These are phyloP conservation scores for Leptocoma aspasia DNA, from an alignment of 2,113 vertebrate genomes.

Conservation along the genomic window DNA sequence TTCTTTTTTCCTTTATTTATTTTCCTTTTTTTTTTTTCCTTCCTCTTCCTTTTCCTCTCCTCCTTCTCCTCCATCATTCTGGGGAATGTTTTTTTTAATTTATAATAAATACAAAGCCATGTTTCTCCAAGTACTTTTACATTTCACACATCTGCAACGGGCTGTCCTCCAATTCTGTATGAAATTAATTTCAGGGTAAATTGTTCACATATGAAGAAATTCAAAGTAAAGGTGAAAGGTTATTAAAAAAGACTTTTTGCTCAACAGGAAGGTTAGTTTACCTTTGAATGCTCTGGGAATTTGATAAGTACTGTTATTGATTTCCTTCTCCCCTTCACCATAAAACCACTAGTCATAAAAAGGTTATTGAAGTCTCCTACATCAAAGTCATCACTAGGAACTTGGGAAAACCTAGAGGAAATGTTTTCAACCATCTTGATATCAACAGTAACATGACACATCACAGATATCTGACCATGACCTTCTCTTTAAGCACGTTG, in stretches of 20 bases:
- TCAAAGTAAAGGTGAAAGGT: background rate
- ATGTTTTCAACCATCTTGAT: background rate
- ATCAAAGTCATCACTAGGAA: background rate
- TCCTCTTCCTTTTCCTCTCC: background rate
- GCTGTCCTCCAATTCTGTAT: background rate
- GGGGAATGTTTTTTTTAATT: background rate
- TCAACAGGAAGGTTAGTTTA: background rate
- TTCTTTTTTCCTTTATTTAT: rapidly evolving
- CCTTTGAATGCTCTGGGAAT: background rate
- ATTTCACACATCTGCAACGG: background rate
- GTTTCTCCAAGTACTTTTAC: background rate
- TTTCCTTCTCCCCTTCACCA: background rate
- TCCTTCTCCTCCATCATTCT: background rate
- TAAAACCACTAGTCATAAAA: background rate
- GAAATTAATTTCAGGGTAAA: background rate
- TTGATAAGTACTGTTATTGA: background rate
- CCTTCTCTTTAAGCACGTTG: background rate
- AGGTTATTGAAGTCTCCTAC: background rate
- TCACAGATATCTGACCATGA: background rate
- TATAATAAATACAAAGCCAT: background rate
- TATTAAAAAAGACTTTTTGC: background rate
- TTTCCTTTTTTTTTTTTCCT: rapidly evolving
- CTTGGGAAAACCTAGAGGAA: background rate
- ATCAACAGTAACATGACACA: background rate
- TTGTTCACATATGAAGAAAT: background rate